Evolutionary conservation across 2,113 vertebrate genomes (phyloP).

Genomic region (Anguilla japonica): DNA sequence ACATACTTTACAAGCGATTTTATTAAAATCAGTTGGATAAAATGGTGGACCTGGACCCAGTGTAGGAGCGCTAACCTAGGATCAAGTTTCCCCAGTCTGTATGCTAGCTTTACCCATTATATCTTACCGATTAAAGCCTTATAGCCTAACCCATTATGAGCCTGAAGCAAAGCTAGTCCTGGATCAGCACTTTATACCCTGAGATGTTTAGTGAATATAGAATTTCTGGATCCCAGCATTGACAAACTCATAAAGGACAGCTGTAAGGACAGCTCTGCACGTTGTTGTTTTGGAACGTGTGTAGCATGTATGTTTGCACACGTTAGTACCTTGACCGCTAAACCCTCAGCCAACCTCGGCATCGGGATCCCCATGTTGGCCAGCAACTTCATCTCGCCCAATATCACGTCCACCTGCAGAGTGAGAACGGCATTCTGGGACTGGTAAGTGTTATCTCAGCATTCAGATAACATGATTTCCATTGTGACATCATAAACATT

Average conservation of each 20-base stretch:
- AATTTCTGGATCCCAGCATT: too few relatives aligned
- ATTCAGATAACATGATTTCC: not conserved
- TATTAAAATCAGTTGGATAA: not conserved
- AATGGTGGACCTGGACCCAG: not conserved
- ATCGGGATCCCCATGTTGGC: constrained; percentile 85
- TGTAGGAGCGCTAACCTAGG: too few relatives aligned
- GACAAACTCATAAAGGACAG: too few relatives aligned
- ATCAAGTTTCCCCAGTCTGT: too few relatives aligned
- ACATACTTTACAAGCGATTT: not conserved
- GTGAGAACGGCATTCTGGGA: constrained; percentile 85
- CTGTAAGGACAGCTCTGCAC: not conserved
- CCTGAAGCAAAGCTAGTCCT: too few relatives aligned
- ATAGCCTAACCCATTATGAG: too few relatives aligned
- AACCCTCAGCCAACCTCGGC: constrained; percentile 77
- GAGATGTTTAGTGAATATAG: too few relatives aligned
- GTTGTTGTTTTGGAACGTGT: not conserved
- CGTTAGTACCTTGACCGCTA: constrained; percentile 61
- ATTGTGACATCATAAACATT: not conserved
- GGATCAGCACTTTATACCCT: too few relatives aligned
- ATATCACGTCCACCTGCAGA: constrained; percentile 83
- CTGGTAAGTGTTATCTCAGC: constrained; percentile 69
- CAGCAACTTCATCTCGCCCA: constrained; percentile 82
- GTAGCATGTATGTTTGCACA: not conserved
- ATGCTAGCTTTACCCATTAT: too few relatives aligned
- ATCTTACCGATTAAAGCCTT: too few relatives aligned